Conservation (phyloP, 2,888 invertebrate species). For the Leptura quadrifasciata region DNA sequence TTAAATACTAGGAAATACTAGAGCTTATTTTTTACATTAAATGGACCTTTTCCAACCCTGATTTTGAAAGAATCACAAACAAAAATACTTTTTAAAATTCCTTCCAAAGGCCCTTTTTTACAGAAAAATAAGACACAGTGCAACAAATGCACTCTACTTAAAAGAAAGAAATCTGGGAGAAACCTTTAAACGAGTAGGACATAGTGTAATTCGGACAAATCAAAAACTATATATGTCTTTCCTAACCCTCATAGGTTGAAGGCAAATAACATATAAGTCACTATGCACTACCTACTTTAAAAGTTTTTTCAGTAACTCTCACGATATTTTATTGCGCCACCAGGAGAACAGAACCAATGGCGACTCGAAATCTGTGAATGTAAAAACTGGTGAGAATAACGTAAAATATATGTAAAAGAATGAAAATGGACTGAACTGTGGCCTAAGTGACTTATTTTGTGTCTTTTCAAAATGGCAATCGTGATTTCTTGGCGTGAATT, state of each 20-base stretch:
- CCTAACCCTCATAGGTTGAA: constrained; percentile 72
- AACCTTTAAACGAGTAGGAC: constrained; percentile 48
- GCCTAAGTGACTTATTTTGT: constrained; percentile 33
- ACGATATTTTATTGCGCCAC: constrained; percentile 82
- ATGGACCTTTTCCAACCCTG: constrained; percentile 61
- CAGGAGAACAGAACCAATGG: constrained; percentile 78
- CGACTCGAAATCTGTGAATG: constrained; percentile 71
- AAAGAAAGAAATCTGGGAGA: constrained; percentile 46
- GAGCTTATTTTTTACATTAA: constrained; percentile 49
- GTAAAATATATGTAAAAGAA: constrained; percentile 63
- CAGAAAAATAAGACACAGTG: constrained; percentile 45
- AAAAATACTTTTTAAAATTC: constrained; percentile 34
- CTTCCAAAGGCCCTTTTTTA: constrained; percentile 47
- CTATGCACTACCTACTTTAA: constrained; percentile 65
- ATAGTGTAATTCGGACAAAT: constrained; percentile 42
- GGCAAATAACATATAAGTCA: constrained; percentile 65
- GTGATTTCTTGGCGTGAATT: constrained; percentile 46
- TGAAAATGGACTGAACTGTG: constrained; percentile 59
- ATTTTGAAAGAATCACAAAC: constrained; percentile 43
- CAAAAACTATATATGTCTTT: constrained; percentile 45
- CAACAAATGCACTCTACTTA: constrained; percentile 43
- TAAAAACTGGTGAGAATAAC: constrained; percentile 63
- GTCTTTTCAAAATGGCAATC: constrained; percentile 42
- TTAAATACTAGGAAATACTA: constrained; percentile 42
- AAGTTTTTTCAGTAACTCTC: constrained; percentile 72